Percentiles rank a stretch among this genome's conserved stretches.
phyloP scores from a whole-genome alignment of 1,140 invertebrate species.

The Drosophila ercepeae region DNA sequence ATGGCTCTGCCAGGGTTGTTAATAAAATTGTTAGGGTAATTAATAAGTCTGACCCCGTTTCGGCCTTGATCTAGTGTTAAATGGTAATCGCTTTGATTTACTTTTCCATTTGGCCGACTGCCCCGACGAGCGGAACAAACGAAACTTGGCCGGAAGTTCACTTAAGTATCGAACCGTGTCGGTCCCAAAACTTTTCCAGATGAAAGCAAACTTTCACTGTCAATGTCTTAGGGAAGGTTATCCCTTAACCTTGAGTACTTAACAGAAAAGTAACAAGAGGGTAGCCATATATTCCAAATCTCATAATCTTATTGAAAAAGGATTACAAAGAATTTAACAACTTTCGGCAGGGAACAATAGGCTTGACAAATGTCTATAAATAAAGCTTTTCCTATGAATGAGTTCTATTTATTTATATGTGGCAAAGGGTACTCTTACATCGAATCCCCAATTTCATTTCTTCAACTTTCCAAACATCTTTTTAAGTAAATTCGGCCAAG shows the following conservation, averaged over 20 bases:
- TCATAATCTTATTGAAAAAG: background rate
- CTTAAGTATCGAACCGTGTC: constrained; percentile 43
- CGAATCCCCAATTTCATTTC: constrained; percentile 2
- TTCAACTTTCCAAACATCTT: constrained; percentile 1
- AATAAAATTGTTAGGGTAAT: constrained; percentile 57
- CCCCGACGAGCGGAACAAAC: constrained; percentile 53
- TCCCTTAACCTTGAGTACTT: constrained; percentile 3
- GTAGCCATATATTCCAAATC: background rate
- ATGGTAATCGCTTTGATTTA: constrained; percentile 59
- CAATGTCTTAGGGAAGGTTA: constrained; percentile 17
- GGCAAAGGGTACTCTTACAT: constrained; percentile 12
- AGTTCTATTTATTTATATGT: background rate
- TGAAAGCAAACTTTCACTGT: constrained; percentile 50
- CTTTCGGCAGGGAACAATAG: too few relatives aligned
- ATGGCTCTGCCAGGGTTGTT: constrained; percentile 18
- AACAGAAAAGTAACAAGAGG: background rate
- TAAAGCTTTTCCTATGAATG: background rate
- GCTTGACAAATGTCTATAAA: too few relatives aligned
- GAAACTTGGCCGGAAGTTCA: constrained; percentile 43
- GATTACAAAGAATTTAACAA: background rate
- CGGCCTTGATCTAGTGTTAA: constrained; percentile 28
- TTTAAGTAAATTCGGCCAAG: constrained; percentile 26
- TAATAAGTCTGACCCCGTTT: constrained; percentile 41
- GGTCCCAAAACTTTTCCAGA: constrained; percentile 33
- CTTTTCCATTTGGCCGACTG: constrained; percentile 50